Conservation (phyloP, 2,888 invertebrate genomes). For the Apamea anceps region DNA sequence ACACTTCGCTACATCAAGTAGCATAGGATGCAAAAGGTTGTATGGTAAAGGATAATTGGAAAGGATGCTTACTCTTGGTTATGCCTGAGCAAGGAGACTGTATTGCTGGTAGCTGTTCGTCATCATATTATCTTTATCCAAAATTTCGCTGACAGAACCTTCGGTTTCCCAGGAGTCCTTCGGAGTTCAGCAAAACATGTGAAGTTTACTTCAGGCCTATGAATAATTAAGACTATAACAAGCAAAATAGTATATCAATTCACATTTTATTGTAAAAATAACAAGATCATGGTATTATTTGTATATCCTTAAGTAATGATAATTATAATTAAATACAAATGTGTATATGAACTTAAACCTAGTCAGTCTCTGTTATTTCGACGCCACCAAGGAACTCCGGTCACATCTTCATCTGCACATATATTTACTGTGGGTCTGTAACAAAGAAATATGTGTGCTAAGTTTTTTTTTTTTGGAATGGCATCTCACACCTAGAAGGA, state of each 20-base stretch:
- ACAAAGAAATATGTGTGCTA: slow-evolving; percentile 22
- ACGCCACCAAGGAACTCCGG: slow-evolving; percentile 89
- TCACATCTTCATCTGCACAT: slow-evolving; percentile 83
- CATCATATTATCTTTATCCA: neutral
- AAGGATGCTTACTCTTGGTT: neutral
- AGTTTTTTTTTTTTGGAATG: neutral
- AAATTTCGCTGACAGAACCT: neutral
- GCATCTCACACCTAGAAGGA: no score
- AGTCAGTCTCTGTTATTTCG: slow-evolving; percentile 87
- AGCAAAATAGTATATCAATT: slow-evolving; percentile 42
- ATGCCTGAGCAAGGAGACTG: neutral
- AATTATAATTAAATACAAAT: slow-evolving; percentile 65
- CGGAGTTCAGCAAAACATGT: neutral
- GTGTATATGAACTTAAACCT: slow-evolving; percentile 76
- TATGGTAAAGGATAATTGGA: neutral
- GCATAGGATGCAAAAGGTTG: no score
- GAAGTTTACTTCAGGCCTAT: neutral
- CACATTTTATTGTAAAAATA: slow-evolving; percentile 73
- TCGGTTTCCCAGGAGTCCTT: neutral
- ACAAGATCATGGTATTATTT: slow-evolving; percentile 69
- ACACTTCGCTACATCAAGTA: no score
- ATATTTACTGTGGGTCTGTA: slow-evolving; percentile 81
- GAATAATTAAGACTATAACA: neutral
- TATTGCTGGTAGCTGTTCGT: neutral
- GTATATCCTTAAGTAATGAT: slow-evolving; percentile 66